A percentile compares a stretch with the other conserved stretches of the same genome.
Evolutionary conservation across 2,888 invertebrate genomes (phyloP).

Genomic region (Spatulosminthurus flaviceps): DNA sequence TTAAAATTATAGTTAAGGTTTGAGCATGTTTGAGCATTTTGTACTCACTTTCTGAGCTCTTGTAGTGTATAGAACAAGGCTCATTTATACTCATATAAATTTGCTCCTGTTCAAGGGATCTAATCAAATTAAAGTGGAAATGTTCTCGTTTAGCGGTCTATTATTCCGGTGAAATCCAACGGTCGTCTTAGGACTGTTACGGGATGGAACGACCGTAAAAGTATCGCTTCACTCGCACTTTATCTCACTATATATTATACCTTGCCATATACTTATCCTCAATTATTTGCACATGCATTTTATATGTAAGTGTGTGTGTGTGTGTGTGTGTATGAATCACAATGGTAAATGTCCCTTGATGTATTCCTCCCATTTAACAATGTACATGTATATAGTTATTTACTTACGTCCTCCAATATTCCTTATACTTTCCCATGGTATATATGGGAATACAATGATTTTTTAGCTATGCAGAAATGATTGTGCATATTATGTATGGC

Average conservation of each 20-base stretch:
- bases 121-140: conserved; percentile 62
- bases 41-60: conserved; percentile 31
- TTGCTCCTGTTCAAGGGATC: conserved; percentile 58
- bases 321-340: no score
- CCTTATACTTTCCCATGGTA: conserved; percentile 23
- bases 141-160: conserved; percentile 50
- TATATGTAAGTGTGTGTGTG: no score
- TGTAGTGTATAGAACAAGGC: no score
- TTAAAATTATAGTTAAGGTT: no score
- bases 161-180: conserved; percentile 47
- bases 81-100: no score
- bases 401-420: background rate
- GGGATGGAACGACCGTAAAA: conserved; percentile 27
- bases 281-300: conserved; percentile 39
- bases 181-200: conserved; percentile 16
- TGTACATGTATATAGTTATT: background rate
- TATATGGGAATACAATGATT: no score
- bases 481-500: no score
- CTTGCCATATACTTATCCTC: conserved; percentile 25
- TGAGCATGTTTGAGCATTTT: background rate
- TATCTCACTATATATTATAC: no score
- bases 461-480: no score
- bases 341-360: background rate
- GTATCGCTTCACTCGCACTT: conserved; percentile 41
- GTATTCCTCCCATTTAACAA: no score